Conservation (phyloP, 2,888 invertebrate genomes). For the Conistra vaccinii region DNA sequence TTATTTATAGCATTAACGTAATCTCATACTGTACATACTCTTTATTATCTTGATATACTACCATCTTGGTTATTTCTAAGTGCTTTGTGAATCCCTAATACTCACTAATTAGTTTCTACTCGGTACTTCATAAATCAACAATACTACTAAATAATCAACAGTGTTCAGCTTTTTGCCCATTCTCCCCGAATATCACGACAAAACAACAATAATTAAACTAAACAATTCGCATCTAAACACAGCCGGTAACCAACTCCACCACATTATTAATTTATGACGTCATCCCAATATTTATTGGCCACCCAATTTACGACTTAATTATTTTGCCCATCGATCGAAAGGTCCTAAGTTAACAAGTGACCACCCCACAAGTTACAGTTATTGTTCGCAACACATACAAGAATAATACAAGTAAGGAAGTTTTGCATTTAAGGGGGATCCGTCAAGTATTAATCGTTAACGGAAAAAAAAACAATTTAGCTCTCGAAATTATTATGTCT, state of each 20-base stretch:
- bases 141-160: constrained; percentile 3
- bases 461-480: neutral
- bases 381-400: constrained; percentile 13
- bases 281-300: constrained; percentile 51
- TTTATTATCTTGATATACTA: neutral
- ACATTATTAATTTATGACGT: constrained; percentile 47
- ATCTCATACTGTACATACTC: neutral
- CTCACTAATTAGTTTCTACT: neutral
- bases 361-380: constrained; percentile 19
- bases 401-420: constrained; percentile 1
- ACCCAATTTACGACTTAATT: constrained; percentile 57
- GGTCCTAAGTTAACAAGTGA: constrained; percentile 54
- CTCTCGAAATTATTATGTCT: neutral
- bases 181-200: neutral
- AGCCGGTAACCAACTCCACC: constrained; percentile 10
- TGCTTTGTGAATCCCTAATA: neutral
- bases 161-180: neutral
- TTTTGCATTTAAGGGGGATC: neutral
- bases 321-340: constrained; percentile 37
- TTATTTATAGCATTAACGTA: neutral
- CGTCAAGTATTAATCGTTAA: neutral
- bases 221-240: constrained; percentile 28
- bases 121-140: neutral
- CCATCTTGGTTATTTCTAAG: neutral
- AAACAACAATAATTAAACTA: constrained; percentile 35